A percentile compares a stretch with the other conserved stretches of the same genome.
Conservation (phyloP, 2,797 vertebrate species). For the Malacoctenus gilli region DNA sequence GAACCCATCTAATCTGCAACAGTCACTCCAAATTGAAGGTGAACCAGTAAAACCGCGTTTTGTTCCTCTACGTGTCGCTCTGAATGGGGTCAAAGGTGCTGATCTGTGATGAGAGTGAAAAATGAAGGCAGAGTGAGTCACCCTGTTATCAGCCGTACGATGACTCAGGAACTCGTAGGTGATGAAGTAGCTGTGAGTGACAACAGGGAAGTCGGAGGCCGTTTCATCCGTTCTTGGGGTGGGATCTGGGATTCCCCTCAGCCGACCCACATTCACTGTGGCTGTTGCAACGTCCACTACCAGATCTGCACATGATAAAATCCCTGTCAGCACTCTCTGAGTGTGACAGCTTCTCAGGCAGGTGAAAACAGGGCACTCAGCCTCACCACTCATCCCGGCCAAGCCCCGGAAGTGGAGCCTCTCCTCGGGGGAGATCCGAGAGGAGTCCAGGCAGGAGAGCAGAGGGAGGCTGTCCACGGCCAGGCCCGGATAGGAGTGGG, state of each 20-base stretch:
- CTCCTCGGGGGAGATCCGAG: slow-evolving; percentile 74
- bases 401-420: slow-evolving; percentile 77
- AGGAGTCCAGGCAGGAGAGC: slow-evolving; percentile 81
- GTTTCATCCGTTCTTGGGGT: slow-evolving; percentile 45
- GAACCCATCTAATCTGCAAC: too few species aligned
- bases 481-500: slow-evolving; percentile 84
- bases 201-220: slow-evolving; percentile 61
- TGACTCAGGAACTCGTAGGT: slow-evolving; percentile 79
- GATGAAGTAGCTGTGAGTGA: slow-evolving; percentile 81
- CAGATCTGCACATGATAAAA: slow-evolving; percentile 67
- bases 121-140: slow-evolving; percentile 17
- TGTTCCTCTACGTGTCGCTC: too few species aligned
- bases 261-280: slow-evolving; percentile 78
- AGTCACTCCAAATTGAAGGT: too few species aligned
- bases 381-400: slow-evolving; percentile 75
- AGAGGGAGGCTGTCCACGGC: slow-evolving; percentile 82
- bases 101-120: too few species aligned
- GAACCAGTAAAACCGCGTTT: too few species aligned
- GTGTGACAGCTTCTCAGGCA: too few species aligned
- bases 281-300: slow-evolving; percentile 57
- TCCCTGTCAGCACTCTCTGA: too few species aligned
- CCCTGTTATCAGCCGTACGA: slow-evolving; percentile 23
- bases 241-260: slow-evolving; percentile 80
- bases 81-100: too few species aligned
- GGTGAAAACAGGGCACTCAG: too few species aligned